Evolutionary conservation across 2,888 invertebrate species (phyloP).

Genomic region (Trichacis sp.): DNA sequence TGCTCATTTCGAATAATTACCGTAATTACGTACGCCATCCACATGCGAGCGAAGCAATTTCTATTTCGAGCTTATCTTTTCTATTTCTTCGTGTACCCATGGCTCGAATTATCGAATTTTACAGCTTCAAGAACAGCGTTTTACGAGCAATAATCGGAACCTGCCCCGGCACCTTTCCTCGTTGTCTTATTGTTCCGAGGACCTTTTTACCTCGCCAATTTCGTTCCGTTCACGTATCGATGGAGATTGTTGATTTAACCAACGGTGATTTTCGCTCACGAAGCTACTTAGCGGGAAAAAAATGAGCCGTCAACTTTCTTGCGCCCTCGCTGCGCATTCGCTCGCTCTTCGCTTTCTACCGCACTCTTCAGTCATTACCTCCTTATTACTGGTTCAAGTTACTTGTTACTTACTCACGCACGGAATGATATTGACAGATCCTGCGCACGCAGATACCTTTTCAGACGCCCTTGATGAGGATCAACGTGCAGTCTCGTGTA

Average conservation of each 20-base stretch:
- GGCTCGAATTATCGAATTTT: slow-evolving; percentile 31
- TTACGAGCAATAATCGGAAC: slow-evolving; percentile 54
- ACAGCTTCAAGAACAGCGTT: slow-evolving; percentile 38
- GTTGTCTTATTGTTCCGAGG: slow-evolving; percentile 11
- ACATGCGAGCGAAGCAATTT: not conserved
- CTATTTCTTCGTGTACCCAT: slow-evolving; percentile 11
- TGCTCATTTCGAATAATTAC: slow-evolving; percentile 6
- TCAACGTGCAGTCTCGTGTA: not conserved
- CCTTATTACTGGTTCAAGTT: slow-evolving; percentile 57
- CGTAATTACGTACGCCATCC: not conserved
- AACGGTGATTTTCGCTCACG: slow-evolving; percentile 51
- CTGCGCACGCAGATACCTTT: slow-evolving; percentile 31
- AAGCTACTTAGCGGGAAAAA: slow-evolving; percentile 49
- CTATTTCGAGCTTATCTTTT: slow-evolving; percentile 11
- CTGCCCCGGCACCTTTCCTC: slow-evolving; percentile 39
- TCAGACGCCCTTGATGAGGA: slow-evolving; percentile 20
- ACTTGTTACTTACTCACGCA: slow-evolving; percentile 50
- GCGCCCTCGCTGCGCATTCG: slow-evolving; percentile 39
- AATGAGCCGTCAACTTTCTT: slow-evolving; percentile 38
- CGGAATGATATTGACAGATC: slow-evolving; percentile 43
- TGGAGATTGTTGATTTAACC: slow-evolving; percentile 57
- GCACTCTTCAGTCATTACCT: slow-evolving; percentile 55
- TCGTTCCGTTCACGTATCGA: slow-evolving; percentile 35
- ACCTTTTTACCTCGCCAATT: slow-evolving; percentile 27
- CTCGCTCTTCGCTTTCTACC: slow-evolving; percentile 17